Base-by-base conservation (phyloP, 2,888 invertebrate species). In the Scaptomyza flava region DNA sequence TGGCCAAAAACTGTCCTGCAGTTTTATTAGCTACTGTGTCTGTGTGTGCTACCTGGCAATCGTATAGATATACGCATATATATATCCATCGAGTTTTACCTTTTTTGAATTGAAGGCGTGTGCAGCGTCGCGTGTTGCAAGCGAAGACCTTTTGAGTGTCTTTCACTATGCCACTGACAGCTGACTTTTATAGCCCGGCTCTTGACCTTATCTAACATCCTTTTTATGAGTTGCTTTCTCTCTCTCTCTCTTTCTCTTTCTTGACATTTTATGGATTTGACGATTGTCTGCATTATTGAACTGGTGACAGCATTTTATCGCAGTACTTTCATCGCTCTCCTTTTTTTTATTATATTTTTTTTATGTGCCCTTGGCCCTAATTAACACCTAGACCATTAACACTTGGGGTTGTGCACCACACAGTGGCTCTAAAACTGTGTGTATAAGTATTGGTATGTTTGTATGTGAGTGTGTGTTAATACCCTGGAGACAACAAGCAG, bases 381-480 rank as follows among this genome's bases (percentile, higher is more conserved):
- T 87, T 89, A 87, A 87, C 87, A 88, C 89, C 87, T 87, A 72
- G 71, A 71, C 77, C 77, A 84, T 88, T 82, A 88, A 87, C 87
- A 88, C 86, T 84, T 82, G 67, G 65, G 69, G 78, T 60, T 69
- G 9, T 41, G 63, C 48, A 52, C 50, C 62, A 41, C 45, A 43
- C 74, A 76, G 72, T 81, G 82, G 43, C 75, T 74, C 42, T 79
- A 68, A 79, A 79, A 81, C 81, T 68, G 72, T 33, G 3, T 31
- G 11, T 11, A 3, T 9, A 4, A 7, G 36, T 38, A 31, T 23
- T 23, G 23, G 17, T 27, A 36, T 23, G 34, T 50, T 23, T 27
- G 23, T 14, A 27, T 14, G 14, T 38, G 51, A 38, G 63, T 38
- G 14, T 38, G 51, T 51, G 63, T 38, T 72, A 63, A 51, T 59